Base-by-base conservation (phyloP, 2,888 invertebrate genomes). In the Lycocerus yunnanus region DNA sequence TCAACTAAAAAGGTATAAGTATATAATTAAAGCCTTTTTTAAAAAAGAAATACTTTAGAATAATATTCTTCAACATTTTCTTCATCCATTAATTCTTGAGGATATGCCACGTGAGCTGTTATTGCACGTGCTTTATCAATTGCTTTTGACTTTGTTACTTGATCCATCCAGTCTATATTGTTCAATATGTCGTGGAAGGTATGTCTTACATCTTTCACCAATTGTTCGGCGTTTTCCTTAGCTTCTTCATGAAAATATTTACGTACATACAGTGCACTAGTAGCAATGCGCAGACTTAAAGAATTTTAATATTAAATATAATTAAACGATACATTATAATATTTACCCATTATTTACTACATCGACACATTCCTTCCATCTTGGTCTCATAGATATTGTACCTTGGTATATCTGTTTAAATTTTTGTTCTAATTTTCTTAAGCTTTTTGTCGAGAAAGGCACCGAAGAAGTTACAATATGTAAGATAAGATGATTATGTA, bases 161-260 rank as follows among this genome's bases (percentile, higher is more conserved):
- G 91, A 84, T 98, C 97, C 98, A 98, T 98, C 98, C 98, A 98
- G 66, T 94, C 93, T 11, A 97, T 92, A 74, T 92, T 89, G 15
- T 90, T 89, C 70, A 97, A 86, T 20, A 97, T 95, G 80, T 94
- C 91, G 77, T 92, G 90, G 88, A 97, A 97, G 79, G 96, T 93
- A 70, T 89, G 88, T 75, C 94, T 91, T 80, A 98, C 96, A 81
- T 95, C 94, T 71, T 90, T 89, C 0, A 97, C 96, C 95, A 97
- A 96, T 85, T 95, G 95, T 78, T 95, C 86, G 0, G 96, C 97
- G 80, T 92, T 93, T 66, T 91, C 90, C 85, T 96, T 95, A 0
- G 96, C 94, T 69, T 93, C 92, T 84, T 96, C 93, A 78, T 94
- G 91, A 88, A 96, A 96, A 84, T 94, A 93, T 83, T 93, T 93